Conservation (phyloP, 2,888 invertebrate species). For the Brenthis hecate region DNA sequence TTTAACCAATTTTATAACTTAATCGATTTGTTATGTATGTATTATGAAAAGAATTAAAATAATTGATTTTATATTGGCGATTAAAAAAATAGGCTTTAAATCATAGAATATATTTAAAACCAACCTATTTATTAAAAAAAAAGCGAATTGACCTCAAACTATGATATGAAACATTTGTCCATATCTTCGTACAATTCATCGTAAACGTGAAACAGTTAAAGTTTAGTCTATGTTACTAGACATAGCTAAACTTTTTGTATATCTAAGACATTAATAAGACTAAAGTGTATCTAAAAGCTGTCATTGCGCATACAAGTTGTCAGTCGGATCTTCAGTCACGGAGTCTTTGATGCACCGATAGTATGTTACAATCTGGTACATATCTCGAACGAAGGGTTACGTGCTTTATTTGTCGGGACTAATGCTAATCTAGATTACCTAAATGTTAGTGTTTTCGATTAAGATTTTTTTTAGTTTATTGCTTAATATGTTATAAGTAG, state of each 20-base stretch:
- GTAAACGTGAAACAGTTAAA: neutral
- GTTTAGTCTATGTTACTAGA: neutral
- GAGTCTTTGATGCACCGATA: constrained; percentile 34
- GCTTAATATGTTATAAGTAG: neutral
- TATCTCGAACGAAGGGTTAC: constrained; percentile 28
- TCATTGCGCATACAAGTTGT: constrained; percentile 23
- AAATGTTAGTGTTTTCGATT: constrained; percentile 1
- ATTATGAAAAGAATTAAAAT: neutral
- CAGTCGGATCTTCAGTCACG: constrained; percentile 30
- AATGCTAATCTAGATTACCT: constrained; percentile 15
- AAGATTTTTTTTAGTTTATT: neutral
- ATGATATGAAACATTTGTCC: too few species aligned
- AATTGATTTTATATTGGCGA: neutral
- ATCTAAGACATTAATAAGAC: constrained; percentile 10
- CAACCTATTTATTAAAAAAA: too few species aligned
- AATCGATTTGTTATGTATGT: neutral
- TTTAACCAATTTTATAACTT: constrained; percentile 6
- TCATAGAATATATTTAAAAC: too few species aligned
- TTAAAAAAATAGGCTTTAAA: neutral
- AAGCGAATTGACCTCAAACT: too few species aligned
- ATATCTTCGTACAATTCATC: too few species aligned
- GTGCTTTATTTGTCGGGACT: constrained; percentile 22
- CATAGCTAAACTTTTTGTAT: neutral
- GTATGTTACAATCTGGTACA: constrained; percentile 28
- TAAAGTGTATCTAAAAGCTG: constrained; percentile 12